Conservation (phyloP, 1,140 invertebrate genomes). For the Aphaenogaster ashmeadi region DNA sequence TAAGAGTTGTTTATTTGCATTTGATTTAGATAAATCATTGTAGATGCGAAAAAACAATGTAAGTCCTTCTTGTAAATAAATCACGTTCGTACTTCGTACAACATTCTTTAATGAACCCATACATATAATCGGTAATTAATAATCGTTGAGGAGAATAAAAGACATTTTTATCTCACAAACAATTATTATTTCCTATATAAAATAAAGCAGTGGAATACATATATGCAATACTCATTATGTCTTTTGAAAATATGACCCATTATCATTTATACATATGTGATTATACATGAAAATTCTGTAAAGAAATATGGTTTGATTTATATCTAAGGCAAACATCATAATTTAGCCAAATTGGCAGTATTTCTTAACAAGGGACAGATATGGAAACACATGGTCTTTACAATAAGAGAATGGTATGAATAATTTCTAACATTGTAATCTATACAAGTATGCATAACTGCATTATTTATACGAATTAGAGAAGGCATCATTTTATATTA, state of each 20-base stretch:
- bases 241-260: slow-evolving; percentile 59
- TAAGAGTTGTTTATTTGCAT: slow-evolving; percentile 29
- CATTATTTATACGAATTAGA: slow-evolving; percentile 33
- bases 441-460: slow-evolving; percentile 18
- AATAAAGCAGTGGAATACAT: slow-evolving; percentile 68
- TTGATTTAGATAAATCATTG: slow-evolving; percentile 54
- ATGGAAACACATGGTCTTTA: slow-evolving; percentile 10
- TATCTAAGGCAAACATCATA: slow-evolving; percentile 12
- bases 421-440: slow-evolving; percentile 3
- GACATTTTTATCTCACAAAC: slow-evolving; percentile 21
- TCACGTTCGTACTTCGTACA: slow-evolving; percentile 67
- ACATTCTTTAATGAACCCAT: slow-evolving; percentile 45
- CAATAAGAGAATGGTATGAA: not conserved
- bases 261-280: slow-evolving; percentile 17
- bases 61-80: slow-evolving; percentile 77
- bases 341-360: slow-evolving; percentile 66
- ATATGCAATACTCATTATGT: slow-evolving; percentile 42
- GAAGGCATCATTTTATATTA: slow-evolving; percentile 40
- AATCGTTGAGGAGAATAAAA: slow-evolving; percentile 52
- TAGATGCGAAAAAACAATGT: slow-evolving; percentile 59
- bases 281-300: slow-evolving; percentile 34
- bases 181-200: slow-evolving; percentile 64
- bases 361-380: slow-evolving; percentile 35
- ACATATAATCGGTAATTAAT: slow-evolving; percentile 42
- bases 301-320: slow-evolving; percentile 35